phyloP scores from a whole-genome alignment of 2,888 invertebrate species.

The Lasioglossum zephyrum region DNA sequence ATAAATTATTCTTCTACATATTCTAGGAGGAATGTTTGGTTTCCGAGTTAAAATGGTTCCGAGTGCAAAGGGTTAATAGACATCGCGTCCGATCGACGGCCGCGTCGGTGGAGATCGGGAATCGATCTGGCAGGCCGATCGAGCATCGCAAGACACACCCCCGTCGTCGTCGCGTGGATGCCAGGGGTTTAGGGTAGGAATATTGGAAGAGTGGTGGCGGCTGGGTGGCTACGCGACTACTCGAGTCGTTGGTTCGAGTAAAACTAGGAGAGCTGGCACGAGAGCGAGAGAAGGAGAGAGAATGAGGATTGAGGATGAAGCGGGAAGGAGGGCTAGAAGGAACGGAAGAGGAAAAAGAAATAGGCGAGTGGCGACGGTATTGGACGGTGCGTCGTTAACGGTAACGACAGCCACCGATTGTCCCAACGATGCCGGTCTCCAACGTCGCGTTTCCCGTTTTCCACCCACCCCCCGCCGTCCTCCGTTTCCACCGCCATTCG shows the following conservation, averaged over 20 bases:
- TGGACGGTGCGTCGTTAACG: conserved; percentile 80
- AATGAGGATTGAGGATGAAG: conserved; percentile 25
- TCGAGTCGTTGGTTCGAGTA: conserved; percentile 22
- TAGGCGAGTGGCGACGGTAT: conserved; percentile 72
- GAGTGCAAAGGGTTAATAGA: background rate
- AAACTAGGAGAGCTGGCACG: background rate
- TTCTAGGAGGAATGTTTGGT: background rate
- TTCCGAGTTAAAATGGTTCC: background rate
- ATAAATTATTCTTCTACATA: no score
- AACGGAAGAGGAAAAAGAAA: conserved; percentile 37
- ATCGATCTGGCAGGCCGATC: background rate
- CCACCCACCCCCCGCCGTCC: background rate
- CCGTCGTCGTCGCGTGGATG: background rate
- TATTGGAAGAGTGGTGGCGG: background rate
- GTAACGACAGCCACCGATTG: conserved; percentile 82
- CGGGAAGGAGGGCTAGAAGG: conserved; percentile 45
- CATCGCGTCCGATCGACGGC: background rate
- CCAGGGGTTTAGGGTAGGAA: background rate
- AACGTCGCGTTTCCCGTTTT: conserved; percentile 44
- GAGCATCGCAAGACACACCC: conserved; percentile 1
- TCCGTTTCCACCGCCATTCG: background rate
- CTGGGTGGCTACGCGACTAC: conserved; percentile 12
- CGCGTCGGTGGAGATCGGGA: background rate
- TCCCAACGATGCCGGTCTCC: conserved; percentile 74
- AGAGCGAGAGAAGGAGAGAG: background rate